phyloP scores from a whole-genome alignment of 2,888 invertebrate genomes.

The Agonopterix subpropinquella region DNA sequence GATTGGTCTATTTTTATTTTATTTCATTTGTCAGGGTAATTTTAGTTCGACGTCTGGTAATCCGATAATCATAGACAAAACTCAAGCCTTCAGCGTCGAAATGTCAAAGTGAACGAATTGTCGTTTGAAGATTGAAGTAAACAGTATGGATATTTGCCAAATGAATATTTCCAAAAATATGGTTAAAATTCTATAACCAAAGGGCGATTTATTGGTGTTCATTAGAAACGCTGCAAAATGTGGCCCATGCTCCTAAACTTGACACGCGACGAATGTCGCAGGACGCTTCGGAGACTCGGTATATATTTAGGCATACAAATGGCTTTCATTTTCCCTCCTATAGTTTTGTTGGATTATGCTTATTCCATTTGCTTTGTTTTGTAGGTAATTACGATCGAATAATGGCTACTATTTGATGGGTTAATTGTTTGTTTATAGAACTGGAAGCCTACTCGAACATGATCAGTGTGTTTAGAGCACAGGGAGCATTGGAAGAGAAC shows the following conservation, averaged over 20 bases:
- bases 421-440: slow-evolving; percentile 77
- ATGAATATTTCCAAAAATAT: slow-evolving; percentile 66
- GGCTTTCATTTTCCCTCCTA: slow-evolving; percentile 74
- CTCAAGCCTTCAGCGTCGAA: slow-evolving; percentile 45
- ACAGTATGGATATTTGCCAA: slow-evolving; percentile 76
- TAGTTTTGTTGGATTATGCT: slow-evolving; percentile 52
- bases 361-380: slow-evolving; percentile 30
- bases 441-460: slow-evolving; percentile 94
- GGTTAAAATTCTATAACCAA: slow-evolving; percentile 57
- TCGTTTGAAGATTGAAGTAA: slow-evolving; percentile 77
- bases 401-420: slow-evolving; percentile 20
- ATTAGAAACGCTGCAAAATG: slow-evolving; percentile 53
- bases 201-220: slow-evolving; percentile 43
- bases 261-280: slow-evolving; percentile 92
- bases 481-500: slow-evolving; percentile 89
- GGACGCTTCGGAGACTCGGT: slow-evolving; percentile 91
- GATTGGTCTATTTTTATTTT: too few species aligned
- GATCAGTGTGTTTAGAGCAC: slow-evolving; percentile 93
- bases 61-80: slow-evolving; percentile 47
- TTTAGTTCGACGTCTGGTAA: slow-evolving; percentile 20
- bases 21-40: not conserved
- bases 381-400: slow-evolving; percentile 17
- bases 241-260: slow-evolving; percentile 86
- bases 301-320: slow-evolving; percentile 70
- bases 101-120: slow-evolving; percentile 72